Evolutionary conservation across 1,140 invertebrate genomes (phyloP).

Genomic region (Macrotrachela quadricornifera): DNA sequence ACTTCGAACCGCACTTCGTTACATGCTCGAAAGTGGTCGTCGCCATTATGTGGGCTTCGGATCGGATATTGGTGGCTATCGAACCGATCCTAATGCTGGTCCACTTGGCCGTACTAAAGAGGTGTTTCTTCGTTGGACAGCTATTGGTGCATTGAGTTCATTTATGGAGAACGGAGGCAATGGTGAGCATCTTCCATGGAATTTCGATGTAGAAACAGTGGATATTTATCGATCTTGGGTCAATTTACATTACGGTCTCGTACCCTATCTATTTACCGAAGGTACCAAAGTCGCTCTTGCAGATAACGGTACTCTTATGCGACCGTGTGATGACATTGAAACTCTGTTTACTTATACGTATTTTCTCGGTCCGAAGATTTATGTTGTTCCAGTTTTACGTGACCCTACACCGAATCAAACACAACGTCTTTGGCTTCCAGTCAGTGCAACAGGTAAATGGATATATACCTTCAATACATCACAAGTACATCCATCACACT

Average conservation of each 20-base stretch:
- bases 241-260: background rate
- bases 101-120: background rate
- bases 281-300: background rate
- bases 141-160: slow-evolving; percentile 1
- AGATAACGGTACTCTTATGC: no score
- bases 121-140: slow-evolving; percentile 1
- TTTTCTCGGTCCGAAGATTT: background rate
- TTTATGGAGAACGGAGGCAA: slow-evolving; percentile 6
- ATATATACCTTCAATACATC: no score
- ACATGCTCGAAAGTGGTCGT: slow-evolving; percentile 2
- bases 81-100: background rate
- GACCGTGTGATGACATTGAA: no score
- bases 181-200: slow-evolving; percentile 5
- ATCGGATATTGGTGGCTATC: slow-evolving; percentile 3
- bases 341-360: no score
- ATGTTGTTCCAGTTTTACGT: background rate
- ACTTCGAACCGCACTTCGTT: background rate
- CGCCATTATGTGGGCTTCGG: slow-evolving; percentile 2
- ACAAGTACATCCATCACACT: no score
- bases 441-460: no score
- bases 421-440: no score
- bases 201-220: background rate
- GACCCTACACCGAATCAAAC: background rate
- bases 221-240: slow-evolving; percentile 1
- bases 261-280: background rate